A percentile compares a stretch with the other conserved stretches of the same genome.
phyloP scores from a whole-genome alignment of 2,888 invertebrate genomes.

The Cataglyphis cursor region DNA sequence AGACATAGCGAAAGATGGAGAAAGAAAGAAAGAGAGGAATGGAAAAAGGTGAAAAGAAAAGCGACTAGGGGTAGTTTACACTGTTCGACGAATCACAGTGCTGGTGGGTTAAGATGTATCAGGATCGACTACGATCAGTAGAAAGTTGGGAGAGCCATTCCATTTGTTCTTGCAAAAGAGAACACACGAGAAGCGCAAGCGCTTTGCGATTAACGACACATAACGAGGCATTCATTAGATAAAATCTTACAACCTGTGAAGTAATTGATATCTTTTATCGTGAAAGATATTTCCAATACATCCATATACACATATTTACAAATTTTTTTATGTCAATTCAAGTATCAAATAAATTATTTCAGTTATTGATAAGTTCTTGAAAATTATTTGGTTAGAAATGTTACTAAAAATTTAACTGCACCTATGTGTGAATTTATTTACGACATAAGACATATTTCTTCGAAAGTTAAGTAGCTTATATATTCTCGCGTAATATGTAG shows the following conservation, averaged over 20 bases:
- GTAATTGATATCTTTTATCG: background rate
- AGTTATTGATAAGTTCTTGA: background rate
- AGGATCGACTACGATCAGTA: constrained; percentile 57
- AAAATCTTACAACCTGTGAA: constrained; percentile 23
- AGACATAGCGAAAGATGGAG: constrained; percentile 1
- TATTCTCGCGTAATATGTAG: background rate
- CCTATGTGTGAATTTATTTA: background rate
- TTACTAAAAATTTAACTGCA: background rate
- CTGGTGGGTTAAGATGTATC: constrained; percentile 41
- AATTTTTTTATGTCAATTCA: background rate
- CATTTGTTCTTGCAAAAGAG: constrained; percentile 50
- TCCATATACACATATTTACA: background rate
- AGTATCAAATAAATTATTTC: background rate
- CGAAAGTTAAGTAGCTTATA: background rate
- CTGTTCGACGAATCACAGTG: constrained; percentile 51
- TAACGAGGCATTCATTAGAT: constrained; percentile 1
- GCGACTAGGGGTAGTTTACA: constrained; percentile 54
- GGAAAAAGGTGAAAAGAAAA: constrained; percentile 45
- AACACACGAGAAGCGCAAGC: constrained; percentile 22
- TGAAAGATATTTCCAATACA: background rate
- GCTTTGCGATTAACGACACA: constrained; percentile 9
- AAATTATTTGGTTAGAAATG: background rate
- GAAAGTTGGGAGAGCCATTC: constrained; percentile 24
- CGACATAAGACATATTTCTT: background rate
- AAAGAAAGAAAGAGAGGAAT: background rate